Evolutionary conservation across 2,797 vertebrate species (phyloP).

Genomic region (Kryptopterus vitreolus): DNA sequence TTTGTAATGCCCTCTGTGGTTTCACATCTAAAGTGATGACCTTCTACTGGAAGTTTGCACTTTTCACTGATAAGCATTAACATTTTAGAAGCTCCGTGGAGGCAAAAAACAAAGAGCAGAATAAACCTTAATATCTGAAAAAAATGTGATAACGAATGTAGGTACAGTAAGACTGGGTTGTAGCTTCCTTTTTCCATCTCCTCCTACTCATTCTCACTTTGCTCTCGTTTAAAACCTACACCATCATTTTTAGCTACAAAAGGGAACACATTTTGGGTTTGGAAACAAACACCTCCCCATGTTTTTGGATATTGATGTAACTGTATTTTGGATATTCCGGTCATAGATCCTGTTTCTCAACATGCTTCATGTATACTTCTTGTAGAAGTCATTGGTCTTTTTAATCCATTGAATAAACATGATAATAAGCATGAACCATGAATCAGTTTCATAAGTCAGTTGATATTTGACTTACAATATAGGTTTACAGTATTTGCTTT

Average conservation of each 20-base stretch:
- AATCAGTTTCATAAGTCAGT: no score
- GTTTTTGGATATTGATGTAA: neutral
- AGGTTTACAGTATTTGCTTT: no score
- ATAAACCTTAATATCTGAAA: constrained; percentile 45
- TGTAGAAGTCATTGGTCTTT: neutral
- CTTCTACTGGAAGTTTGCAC: constrained; percentile 42
- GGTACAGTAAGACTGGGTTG: neutral
- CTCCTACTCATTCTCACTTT: neutral
- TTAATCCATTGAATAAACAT: no score
- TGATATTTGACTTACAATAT: no score
- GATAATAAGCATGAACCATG: no score
- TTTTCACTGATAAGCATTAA: neutral
- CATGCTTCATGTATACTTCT: neutral
- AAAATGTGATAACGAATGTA: constrained; percentile 25
- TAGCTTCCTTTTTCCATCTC: neutral
- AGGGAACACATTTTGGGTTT: neutral
- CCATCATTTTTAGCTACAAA: neutral
- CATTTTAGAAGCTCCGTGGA: constrained; percentile 16
- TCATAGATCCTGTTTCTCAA: neutral
- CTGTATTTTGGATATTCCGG: neutral
- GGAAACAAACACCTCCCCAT: neutral
- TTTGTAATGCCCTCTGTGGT: constrained; percentile 9
- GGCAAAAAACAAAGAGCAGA: constrained; percentile 32
- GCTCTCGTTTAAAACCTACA: neutral
- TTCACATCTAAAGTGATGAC: constrained; percentile 48